Base-by-base conservation (phyloP, 2,113 vertebrate species). In the Gallinago jamesoni region DNA sequence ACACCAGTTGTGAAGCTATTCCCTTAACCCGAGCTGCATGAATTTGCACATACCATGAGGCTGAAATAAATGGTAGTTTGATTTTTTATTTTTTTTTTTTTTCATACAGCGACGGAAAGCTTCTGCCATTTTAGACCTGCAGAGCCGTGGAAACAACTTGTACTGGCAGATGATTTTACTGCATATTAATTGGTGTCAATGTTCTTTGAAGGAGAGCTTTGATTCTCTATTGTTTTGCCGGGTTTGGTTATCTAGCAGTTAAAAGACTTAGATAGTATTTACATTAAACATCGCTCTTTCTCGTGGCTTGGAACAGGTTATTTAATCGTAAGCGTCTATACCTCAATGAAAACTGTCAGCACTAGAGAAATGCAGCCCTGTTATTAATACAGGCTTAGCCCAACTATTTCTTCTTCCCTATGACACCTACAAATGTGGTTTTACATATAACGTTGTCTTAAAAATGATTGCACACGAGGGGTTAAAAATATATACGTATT, bases 1-100 rank as follows among this genome's bases (percentile, higher is more conserved):
- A 96, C 96, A 96, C 96, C 98, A 97, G 97, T 97, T 98, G 98
- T 97, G 97, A 97, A 98, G 98, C 98, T 97, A 98, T 98, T 98
- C 97, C 97, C 97, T 97, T 96, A 97, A 96, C 47, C 95, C 83
- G 95, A 98, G 97, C 96, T 97, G 97, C 98, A 98, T 97, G 97
- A 98, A 98, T 98, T 86, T 98, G 97, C 98, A 98, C 98, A 97
- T 97, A 95, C 95, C 98, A 95, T 59, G 92, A 98, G 97, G 97
- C 97, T 97, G 96, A 97, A 97, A 97, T 97, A 96, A 96, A 98
- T 74, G 97, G 88, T 84, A 94, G 95, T 94, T 97, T 96, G 96
- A 97, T 95, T 96, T 50, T 47, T 45, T 39, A 12, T 39, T 95
- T 96, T 50, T 47, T 47, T 43, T 43, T 47, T 47, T 47, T 50